Percentiles rank a stretch among this genome's conserved stretches.
phyloP scores from a whole-genome alignment of 2,113 vertebrate species.

The Tachysurus fulvidraco region DNA sequence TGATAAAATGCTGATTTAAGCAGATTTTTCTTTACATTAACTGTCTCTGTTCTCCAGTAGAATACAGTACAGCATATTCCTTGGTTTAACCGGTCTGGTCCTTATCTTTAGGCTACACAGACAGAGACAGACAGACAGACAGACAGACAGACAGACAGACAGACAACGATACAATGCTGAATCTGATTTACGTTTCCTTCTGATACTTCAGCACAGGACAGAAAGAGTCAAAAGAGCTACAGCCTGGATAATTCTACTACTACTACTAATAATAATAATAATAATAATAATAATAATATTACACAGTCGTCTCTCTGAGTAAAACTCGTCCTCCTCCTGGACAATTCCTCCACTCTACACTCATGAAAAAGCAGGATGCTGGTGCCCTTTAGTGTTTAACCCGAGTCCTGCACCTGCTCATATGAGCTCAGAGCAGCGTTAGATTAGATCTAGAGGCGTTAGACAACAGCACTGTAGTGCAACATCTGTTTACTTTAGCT shows the following conservation, averaged over 20 bases:
- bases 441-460: not conserved
- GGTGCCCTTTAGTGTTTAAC: conserved; percentile 69
- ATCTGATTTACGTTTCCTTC: not conserved
- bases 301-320: not conserved
- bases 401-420: not conserved
- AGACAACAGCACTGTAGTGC: too few species aligned
- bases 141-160: too few species aligned
- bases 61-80: too few species aligned
- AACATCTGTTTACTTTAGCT: not conserved
- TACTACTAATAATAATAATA: too few species aligned
- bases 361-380: conserved; percentile 50
- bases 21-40: too few species aligned
- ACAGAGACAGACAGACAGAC: too few species aligned
- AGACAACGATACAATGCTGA: not conserved
- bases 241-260: not conserved
- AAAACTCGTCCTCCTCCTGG: not conserved
- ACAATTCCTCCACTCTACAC: too few species aligned
- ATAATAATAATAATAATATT: too few species aligned
- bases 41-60: too few species aligned
- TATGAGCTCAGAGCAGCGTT: not conserved
- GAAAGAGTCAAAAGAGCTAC: not conserved
- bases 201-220: not conserved
- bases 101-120: too few species aligned
- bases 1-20: too few species aligned
- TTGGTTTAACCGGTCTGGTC: too few species aligned